phyloP scores from a whole-genome alignment of 2,888 invertebrate genomes.

The Drosophila testacea region DNA sequence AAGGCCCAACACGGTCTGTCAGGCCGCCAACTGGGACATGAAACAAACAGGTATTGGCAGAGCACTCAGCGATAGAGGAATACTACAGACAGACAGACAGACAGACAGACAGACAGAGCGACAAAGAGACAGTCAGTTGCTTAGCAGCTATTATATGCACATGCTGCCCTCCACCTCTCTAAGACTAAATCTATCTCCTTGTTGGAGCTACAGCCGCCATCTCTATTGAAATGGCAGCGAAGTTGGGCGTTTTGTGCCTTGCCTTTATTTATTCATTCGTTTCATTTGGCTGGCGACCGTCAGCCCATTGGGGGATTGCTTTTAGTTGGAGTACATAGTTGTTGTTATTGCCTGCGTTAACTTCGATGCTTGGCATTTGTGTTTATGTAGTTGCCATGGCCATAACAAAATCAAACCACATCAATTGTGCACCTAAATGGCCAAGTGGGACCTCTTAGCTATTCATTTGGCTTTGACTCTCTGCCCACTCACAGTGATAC shows the following conservation, averaged over 20 bases:
- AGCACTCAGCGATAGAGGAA: conserved; percentile 59
- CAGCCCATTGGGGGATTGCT: conserved; percentile 57
- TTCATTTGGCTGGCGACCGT: conserved; percentile 46
- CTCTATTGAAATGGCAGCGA: conserved; percentile 37
- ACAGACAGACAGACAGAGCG: conserved; percentile 13
- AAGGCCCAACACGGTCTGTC: conserved; percentile 40
- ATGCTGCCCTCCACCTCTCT: conserved; percentile 50
- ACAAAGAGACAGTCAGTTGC: conserved; percentile 54
- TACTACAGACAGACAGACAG: conserved; percentile 20
- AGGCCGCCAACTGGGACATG: conserved; percentile 70
- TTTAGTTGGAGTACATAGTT: conserved; percentile 36
- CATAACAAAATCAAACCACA: conserved; percentile 80
- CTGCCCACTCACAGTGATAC: conserved; percentile 18
- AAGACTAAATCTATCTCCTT: not conserved
- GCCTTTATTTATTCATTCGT: conserved; percentile 72
- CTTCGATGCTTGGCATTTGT: conserved; percentile 62
- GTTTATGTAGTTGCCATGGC: conserved; percentile 74
- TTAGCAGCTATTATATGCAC: conserved; percentile 81
- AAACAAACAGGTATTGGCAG: conserved; percentile 60
- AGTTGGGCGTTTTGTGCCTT: conserved; percentile 42
- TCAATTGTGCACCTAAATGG: conserved; percentile 81
- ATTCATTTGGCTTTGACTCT: conserved; percentile 67
- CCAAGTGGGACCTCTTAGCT: conserved; percentile 81
- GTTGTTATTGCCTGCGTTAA: conserved; percentile 39
- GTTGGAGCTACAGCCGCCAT: conserved; percentile 6